Evolutionary conservation across 92 coral and sea anemone genomes (phyloP), one percentile per base, ranked within the genome.

Genomic region (Bergia puertoricense): DNA sequence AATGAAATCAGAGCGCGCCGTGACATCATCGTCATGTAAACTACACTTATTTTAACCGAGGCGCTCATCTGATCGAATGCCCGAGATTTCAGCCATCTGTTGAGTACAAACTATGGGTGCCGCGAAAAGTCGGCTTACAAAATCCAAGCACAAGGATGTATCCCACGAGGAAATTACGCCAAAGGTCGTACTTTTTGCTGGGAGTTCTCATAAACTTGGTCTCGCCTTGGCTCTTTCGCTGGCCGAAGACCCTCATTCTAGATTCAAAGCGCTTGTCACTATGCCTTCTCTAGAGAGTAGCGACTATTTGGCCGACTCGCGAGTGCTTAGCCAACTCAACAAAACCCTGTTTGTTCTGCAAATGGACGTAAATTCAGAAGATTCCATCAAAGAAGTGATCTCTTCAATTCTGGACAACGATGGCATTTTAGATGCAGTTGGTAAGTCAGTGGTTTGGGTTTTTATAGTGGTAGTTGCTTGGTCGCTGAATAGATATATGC

Each of bases 401-500:
- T 89, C 95, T 44, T 95, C 92, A 82, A 97, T 97, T 78, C 90
- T 91, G 89, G 98, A 95, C 45, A 96, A 93, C 80, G 98, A 97
- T 76, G 99, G 98, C 14, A 91, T 94, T 79, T 76, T 97, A 39
- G 99, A 97, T 72, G 95, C 98, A 13, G 91, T 97, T 65, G 99
- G 99, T 97, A 90, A 92, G 99, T 77, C 23, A 38, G 5, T 30
- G 8, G 54, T 8, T 18, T 76, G 6, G 56, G 65, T n/a, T 82
- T 15, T 62, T 20, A n/a, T 85, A 37, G 41, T 13, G n/a, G 57
- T 30, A 72, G 45, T n/a, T 41, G 69, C 22, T 6, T 46, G 62
- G 43, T 38, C 59, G 45, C 39, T 72, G 16, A 67, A 67, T 74
- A 57, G 37, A 22, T 59, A 23, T 59, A 77, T 38, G 40, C 44